These are phyloP conservation scores for Melinaea menophilus DNA, from an alignment of 2,888 invertebrate genomes.

Conservation along the genomic window DNA sequence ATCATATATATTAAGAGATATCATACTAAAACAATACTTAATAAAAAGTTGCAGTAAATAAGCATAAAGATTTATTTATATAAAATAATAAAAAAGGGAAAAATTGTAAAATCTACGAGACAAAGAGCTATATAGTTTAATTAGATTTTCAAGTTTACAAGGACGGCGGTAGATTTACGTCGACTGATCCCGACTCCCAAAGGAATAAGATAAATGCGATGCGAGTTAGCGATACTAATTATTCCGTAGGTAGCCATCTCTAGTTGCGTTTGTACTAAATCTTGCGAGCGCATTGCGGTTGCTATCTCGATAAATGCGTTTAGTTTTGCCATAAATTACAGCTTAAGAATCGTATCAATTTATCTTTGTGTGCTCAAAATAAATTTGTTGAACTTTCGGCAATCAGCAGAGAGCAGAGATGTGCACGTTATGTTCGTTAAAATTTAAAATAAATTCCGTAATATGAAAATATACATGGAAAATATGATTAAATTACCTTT, in stretches of 20 bases:
- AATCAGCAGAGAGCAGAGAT: conserved; percentile 3
- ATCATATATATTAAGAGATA: not conserved
- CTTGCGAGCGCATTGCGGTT: conserved; percentile 14
- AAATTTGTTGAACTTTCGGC: conserved; percentile 14
- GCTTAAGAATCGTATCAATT: conserved; percentile 4
- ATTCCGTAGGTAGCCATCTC: conserved; percentile 60
- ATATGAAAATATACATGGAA: not conserved
- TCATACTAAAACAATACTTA: not conserved
- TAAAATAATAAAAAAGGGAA: conserved; percentile 51
- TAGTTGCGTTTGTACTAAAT: conserved; percentile 35
- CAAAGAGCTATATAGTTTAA: conserved; percentile 67
- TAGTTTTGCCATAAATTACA: not conserved
- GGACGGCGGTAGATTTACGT: conserved; percentile 76
- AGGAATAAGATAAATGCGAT: conserved; percentile 74
- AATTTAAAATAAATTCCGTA: no score
- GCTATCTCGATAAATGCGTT: no score
- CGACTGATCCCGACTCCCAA: conserved; percentile 71
- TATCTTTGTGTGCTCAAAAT: conserved; percentile 14
- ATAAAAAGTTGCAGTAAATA: not conserved
- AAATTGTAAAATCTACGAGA: conserved; percentile 69
- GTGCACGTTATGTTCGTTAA: not conserved
- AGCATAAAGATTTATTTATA: conserved; percentile 13
- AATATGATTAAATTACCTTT: conserved; percentile 17
- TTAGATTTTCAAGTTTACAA: conserved; percentile 77
- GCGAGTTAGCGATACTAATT: conserved; percentile 76